Base-by-base conservation (phyloP, 2,113 vertebrate species). In the Bambusicola thoracicus region DNA sequence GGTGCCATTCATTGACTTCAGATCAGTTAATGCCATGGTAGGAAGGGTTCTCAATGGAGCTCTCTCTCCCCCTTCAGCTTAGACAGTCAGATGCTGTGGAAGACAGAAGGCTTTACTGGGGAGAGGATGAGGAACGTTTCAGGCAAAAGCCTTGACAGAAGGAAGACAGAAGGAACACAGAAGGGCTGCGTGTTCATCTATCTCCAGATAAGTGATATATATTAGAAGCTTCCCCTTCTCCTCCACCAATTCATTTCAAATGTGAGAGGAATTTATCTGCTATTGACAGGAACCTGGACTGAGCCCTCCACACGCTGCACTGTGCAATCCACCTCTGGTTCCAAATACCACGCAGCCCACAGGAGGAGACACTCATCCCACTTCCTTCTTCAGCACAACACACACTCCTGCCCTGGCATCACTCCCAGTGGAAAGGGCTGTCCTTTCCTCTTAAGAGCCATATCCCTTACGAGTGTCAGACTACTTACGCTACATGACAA, bases 201-300 rank as follows among this genome's bases (percentile, higher is more conserved):
- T 21, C 66, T 70, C 32, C 38, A 49, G 40, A 46, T 44, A 87
- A 92, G 41, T 62, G 49, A 87, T 66, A 10, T 58, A 29, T 46
- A 83, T 91, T 80, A 83, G 85, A 90, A 94, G 76, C n/a, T 53
- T 79, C 41, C 41, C 49, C 67, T 90, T 25, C 34, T 82, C 56
- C 44, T 24, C 41, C 58, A 80, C 58, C 34, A 92, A 83, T 91
- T 91, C 36, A 90, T 96, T 90, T 83, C 87, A 72, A 94, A 70
- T 36, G 65, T 70, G 46, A 90, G 61, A 92, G 87, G 44, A 89
- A 49, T 95, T 79, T 75, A 67, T 78, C 72, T 87, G 59, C 34
- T 93, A n/a, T 68, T 81, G 88, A 68, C 85, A 91, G 80, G 85
- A 81, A 68, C 25, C 82, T 75, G 82, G 76, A 85, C 27, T 13